Base-by-base conservation (phyloP, 2,113 vertebrate species). In the Misgurnus mizolepis region DNA sequence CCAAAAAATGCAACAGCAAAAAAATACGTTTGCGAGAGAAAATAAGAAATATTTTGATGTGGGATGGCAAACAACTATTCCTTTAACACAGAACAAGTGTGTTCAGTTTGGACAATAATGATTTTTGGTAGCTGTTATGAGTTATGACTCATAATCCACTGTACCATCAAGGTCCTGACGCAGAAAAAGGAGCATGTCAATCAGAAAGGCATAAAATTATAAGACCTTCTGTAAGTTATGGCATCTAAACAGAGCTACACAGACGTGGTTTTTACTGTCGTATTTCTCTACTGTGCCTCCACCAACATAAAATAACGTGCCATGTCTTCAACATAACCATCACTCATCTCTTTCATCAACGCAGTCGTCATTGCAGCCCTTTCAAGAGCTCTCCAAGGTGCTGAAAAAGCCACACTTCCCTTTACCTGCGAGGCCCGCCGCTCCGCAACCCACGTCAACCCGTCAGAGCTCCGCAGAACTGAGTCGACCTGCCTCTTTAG, bases 311-410 rank as follows among this genome's bases (percentile, higher is more conserved):
- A 58, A 47, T 55, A 55, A 49, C 17, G n/a, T 6, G 39, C 14
- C 49, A 55, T 53, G 47, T 40, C 14, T 71, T 40, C 69, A 72
- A 55, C 72, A 45, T 15, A 17, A 74, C 68, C 60, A 67, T 66
- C 68, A 56, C 61, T 68, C 43, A 50, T 27, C 15, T 67, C 64
- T 49, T 56, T 27, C 69, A 67, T 75, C 74, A 78, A 80, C 60
- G 60, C 62, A 18, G 66, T 43, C 71, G 58, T 69, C 11, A 18
- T 62, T 73, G 67, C 40, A 43, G 14, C 5, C 40, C 10, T 15
- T 45, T 74, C 56, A 15, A 67, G 80, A 56, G 67, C 85, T 86
- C 80, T 86, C 85, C 85, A 56, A 81, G 82, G 85, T 86, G 77
- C 85, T 86, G 85, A 86, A 77, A 47, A 58, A 15, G 39, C 43